phyloP scores from a whole-genome alignment of 2,797 vertebrate species.

The Hydrocynus forskahlii region DNA sequence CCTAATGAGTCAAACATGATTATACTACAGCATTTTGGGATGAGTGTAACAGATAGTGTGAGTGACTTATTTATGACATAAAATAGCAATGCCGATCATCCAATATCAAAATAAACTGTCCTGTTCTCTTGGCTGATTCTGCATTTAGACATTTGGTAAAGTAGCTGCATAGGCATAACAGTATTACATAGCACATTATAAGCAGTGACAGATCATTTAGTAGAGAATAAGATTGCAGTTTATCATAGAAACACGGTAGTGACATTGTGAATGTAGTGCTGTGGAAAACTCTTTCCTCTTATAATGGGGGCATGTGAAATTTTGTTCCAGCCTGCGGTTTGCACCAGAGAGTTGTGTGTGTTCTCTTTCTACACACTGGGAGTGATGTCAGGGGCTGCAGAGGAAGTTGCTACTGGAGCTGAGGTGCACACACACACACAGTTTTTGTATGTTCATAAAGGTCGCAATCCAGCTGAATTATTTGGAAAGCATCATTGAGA shows the following conservation, averaged over 20 bases:
- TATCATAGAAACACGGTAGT: neutral
- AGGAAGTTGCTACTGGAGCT: slow-evolving; percentile 91
- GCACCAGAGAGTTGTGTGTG: slow-evolving; percentile 92
- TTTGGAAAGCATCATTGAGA: no score
- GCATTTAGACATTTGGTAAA: neutral
- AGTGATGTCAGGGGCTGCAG: slow-evolving; percentile 90
- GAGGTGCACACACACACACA: slow-evolving; percentile 77
- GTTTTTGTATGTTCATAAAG: no score
- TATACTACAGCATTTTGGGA: no score
- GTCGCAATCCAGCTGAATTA: no score
- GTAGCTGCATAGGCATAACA: neutral
- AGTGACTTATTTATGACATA: no score
- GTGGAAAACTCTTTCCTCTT: neutral
- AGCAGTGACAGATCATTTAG: neutral
- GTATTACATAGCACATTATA: neutral
- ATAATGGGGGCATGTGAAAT: slow-evolving; percentile 11
- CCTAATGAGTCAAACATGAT: no score
- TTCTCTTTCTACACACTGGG: slow-evolving; percentile 93
- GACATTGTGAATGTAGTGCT: neutral
- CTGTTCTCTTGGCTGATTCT: no score
- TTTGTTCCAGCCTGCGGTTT: slow-evolving; percentile 86
- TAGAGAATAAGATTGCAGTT: neutral
- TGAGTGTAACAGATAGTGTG: no score
- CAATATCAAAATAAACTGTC: no score
- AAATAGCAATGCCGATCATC: no score